These are phyloP conservation scores for Eilema caniola DNA, from an alignment of 2,888 invertebrate species.

Conservation along the genomic window DNA sequence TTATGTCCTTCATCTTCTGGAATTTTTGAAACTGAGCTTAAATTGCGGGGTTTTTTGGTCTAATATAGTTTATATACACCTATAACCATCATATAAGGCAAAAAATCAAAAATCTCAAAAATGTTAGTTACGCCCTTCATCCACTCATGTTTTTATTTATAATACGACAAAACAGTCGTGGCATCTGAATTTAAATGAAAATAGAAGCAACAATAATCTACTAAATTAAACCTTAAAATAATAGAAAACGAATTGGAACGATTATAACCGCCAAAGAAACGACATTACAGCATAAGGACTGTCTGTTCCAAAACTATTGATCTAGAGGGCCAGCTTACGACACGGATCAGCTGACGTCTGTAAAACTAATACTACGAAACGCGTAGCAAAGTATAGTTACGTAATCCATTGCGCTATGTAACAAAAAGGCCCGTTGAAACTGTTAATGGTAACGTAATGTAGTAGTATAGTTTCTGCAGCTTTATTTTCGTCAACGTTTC, in stretches of 20 bases:
- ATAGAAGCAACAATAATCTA: not conserved
- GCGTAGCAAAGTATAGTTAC: slow-evolving; percentile 35
- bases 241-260: slow-evolving; percentile 7
- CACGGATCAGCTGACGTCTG: slow-evolving; percentile 52
- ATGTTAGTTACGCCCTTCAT: too few relatives aligned
- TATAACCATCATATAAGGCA: too few relatives aligned
- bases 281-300: slow-evolving; percentile 31
- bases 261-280: slow-evolving; percentile 20
- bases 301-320: slow-evolving; percentile 49
- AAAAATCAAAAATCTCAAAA: too few relatives aligned
- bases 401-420: slow-evolving; percentile 46
- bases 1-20: too few relatives aligned
- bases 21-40: too few relatives aligned
- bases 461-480: slow-evolving; percentile 32
- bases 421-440: slow-evolving; percentile 28
- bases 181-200: not conserved
- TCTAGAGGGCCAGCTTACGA: slow-evolving; percentile 42
- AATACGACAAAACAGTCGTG: not conserved
- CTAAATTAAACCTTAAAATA: slow-evolving; percentile 2
- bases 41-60: too few relatives aligned
- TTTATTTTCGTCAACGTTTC: slow-evolving; percentile 41
- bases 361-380: slow-evolving; percentile 38
- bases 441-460: slow-evolving; percentile 41
- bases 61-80: too few relatives aligned
- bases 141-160: too few relatives aligned